phyloP scores from a whole-genome alignment of 1,140 invertebrate species.

The Habropoda laboriosa region DNA sequence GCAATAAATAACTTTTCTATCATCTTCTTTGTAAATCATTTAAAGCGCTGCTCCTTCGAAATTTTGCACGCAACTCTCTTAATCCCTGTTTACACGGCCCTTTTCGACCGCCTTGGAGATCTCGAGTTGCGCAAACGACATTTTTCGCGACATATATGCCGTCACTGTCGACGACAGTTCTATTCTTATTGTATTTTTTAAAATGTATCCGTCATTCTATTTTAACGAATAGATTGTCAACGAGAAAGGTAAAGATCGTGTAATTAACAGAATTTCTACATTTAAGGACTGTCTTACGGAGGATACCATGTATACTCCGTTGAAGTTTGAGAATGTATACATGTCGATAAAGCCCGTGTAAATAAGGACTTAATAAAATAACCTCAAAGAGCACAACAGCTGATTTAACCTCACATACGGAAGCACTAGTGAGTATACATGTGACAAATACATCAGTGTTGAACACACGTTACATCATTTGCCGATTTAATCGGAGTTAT shows the following conservation, averaged over 20 bases:
- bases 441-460: neutral
- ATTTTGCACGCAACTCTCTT: neutral
- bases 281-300: too few species aligned
- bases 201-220: neutral
- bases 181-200: neutral
- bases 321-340: too few species aligned
- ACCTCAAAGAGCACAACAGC: neutral
- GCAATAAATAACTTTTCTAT: neutral
- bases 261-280: neutral
- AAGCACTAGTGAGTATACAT: too few species aligned
- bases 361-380: neutral
- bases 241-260: neutral
- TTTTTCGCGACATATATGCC: too few species aligned
- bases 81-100: constrained; percentile 19
- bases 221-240: too few species aligned
- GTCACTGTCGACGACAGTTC: neutral
- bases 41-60: neutral
- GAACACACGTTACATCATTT: too few species aligned
- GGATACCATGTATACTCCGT: too few species aligned
- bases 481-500: too few species aligned
- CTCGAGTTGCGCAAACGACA: neutral
- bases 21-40: constrained; percentile 19
- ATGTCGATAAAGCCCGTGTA: neutral
- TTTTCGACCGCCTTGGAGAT: neutral
- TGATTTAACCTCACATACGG: neutral